Evolutionary conservation across 2,113 vertebrate genomes (phyloP).

Genomic region (Helogale parvula): DNA sequence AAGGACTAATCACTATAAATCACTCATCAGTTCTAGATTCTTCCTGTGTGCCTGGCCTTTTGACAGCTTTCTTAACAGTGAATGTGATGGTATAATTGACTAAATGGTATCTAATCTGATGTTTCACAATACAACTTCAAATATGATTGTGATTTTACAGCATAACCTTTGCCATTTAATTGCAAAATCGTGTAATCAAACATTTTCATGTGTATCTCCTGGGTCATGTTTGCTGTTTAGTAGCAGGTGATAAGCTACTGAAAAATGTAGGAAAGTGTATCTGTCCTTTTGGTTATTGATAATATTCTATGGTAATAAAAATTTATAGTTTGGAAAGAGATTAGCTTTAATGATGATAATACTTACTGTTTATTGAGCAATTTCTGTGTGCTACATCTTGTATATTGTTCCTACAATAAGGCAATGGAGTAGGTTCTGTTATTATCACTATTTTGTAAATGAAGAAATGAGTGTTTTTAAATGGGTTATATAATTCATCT

Average conservation of each 20-base stretch:
- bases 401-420: constrained; percentile 2
- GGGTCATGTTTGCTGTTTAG: constrained; percentile 29
- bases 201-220: neutral
- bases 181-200: constrained; percentile 16
- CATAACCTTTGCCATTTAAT: neutral
- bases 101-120: constrained; percentile 11
- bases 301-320: constrained; percentile 10
- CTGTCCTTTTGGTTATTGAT: neutral
- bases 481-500: neutral
- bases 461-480: neutral
- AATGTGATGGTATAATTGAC: neutral
- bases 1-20: neutral
- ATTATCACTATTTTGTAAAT: constrained; percentile 6
- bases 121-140: constrained; percentile 21
- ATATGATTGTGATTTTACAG: neutral
- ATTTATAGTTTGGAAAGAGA: neutral
- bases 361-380: neutral
- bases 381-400: neutral
- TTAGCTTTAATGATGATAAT: constrained; percentile 8
- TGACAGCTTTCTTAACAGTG: neutral
- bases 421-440: neutral
- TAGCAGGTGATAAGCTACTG: neutral
- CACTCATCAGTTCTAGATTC: neutral
- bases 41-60: neutral
- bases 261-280: neutral